These are phyloP conservation scores for Dicycla oo DNA, from an alignment of 2,888 invertebrate genomes.

Conservation along the genomic window DNA sequence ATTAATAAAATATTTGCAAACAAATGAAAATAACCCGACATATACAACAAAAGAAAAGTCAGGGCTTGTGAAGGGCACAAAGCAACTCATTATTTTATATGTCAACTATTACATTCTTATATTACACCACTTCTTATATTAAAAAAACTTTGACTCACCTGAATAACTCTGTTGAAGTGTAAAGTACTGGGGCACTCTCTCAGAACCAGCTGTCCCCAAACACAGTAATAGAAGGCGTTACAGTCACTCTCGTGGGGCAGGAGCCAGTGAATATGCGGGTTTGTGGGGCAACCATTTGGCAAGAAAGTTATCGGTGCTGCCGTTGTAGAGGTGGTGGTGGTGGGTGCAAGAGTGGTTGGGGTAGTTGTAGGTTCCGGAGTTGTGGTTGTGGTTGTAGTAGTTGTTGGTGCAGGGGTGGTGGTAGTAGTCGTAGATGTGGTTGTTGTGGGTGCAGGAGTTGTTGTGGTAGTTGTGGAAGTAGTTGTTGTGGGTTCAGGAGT, in stretches of 20 bases:
- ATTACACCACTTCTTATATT: neutral
- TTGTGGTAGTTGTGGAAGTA: slow-evolving; percentile 23
- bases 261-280: slow-evolving; percentile 79
- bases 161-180: slow-evolving; percentile 78
- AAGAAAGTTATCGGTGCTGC: slow-evolving; percentile 66
- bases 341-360: slow-evolving; percentile 17
- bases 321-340: slow-evolving; percentile 30
- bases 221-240: slow-evolving; percentile 82
- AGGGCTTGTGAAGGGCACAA: neutral
- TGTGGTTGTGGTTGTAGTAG: slow-evolving; percentile 31
- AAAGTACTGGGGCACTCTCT: slow-evolving; percentile 70
- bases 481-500: slow-evolving; percentile 28
- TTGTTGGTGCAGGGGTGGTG: slow-evolving; percentile 14
- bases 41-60: neutral
- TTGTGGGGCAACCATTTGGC: slow-evolving; percentile 81
- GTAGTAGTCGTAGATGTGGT: neutral
- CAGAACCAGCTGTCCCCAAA: slow-evolving; percentile 76
- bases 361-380: slow-evolving; percentile 35
- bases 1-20: neutral
- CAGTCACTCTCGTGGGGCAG: slow-evolving; percentile 78
- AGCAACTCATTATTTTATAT: neutral
- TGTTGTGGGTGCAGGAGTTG: slow-evolving; percentile 29
- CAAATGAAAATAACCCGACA: neutral
- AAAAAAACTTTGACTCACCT: slow-evolving; percentile 68
- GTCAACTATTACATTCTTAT: neutral